phyloP scores from a whole-genome alignment of 1,140 invertebrate genomes.

The Cotesia typhae region DNA sequence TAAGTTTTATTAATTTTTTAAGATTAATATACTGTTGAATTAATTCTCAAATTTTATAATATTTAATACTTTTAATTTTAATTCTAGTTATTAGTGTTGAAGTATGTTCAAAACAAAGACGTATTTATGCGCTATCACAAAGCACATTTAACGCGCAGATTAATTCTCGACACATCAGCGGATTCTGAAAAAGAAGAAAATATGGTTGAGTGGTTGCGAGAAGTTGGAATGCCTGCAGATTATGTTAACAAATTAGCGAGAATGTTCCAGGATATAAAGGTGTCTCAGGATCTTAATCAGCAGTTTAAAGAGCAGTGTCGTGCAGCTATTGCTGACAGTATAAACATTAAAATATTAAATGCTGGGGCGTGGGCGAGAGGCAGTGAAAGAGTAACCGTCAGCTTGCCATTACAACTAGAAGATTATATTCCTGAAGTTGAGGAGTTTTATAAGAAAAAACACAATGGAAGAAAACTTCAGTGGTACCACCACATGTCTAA shows the following conservation, averaged over 20 bases:
- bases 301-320: slow-evolving; percentile 83
- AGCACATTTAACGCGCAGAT: slow-evolving; percentile 93
- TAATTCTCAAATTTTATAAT: slow-evolving; percentile 18
- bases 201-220: slow-evolving; percentile 95
- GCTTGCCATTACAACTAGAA: slow-evolving; percentile 95
- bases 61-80: slow-evolving; percentile 21
- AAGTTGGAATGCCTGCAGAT: slow-evolving; percentile 99
- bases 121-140: slow-evolving; percentile 99
- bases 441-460: slow-evolving; percentile 95
- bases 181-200: slow-evolving; percentile 99
- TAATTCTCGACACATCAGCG: slow-evolving; percentile 95
- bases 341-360: slow-evolving; percentile 95
- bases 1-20: slow-evolving; percentile 60
- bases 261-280: slow-evolving; percentile 99
- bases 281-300: slow-evolving; percentile 97
- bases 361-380: slow-evolving; percentile 97
- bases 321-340: slow-evolving; percentile 70
- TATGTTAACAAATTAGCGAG: slow-evolving; percentile 97
- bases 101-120: slow-evolving; percentile 99
- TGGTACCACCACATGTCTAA: slow-evolving; percentile 99
- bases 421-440: slow-evolving; percentile 98
- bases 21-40: slow-evolving; percentile 25
- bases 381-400: slow-evolving; percentile 93
- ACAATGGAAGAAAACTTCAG: slow-evolving; percentile 96
- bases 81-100: slow-evolving; percentile 84